A percentile compares a stretch with the other conserved stretches of the same genome.
Conservation (phyloP, 2,888 invertebrate genomes). For the Plemyria rubiginata region DNA sequence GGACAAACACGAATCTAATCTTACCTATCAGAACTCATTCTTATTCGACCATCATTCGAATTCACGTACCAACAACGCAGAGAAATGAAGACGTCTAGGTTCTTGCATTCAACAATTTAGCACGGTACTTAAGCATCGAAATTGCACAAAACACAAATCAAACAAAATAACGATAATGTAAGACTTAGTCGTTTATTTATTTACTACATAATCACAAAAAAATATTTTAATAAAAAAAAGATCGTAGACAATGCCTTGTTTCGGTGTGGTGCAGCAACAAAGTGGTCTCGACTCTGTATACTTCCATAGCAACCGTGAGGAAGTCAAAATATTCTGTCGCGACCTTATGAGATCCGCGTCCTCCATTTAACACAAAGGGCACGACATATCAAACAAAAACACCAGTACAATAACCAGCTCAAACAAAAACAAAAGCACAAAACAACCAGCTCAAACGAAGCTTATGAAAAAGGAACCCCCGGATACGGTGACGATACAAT, state of each 20-base stretch:
- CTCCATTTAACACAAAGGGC: constrained; percentile 1
- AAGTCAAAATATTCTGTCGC: too few species aligned
- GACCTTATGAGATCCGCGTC: too few species aligned
- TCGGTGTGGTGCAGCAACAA: too few species aligned
- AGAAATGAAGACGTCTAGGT: neutral
- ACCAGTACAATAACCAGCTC: neutral
- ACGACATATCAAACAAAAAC: neutral
- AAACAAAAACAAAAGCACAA: neutral
- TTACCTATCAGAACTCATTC: neutral
- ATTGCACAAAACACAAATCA: neutral
- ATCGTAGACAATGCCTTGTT: neutral
- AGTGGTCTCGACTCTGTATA: too few species aligned
- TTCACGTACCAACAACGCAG: neutral
- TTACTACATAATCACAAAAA: neutral
- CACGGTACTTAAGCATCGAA: neutral
- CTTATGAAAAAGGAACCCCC: constrained; percentile 57
- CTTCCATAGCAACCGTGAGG: too few species aligned
- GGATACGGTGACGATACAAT: constrained; percentile 58
- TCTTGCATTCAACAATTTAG: neutral
- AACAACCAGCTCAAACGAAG: constrained; percentile 10
- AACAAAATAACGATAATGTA: neutral
- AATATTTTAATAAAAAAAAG: neutral
- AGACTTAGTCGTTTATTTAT: too few species aligned
- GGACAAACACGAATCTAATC: neutral
- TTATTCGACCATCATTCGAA: neutral